phyloP scores from a whole-genome alignment of 1,140 invertebrate genomes.

The Heliothis virescens region DNA sequence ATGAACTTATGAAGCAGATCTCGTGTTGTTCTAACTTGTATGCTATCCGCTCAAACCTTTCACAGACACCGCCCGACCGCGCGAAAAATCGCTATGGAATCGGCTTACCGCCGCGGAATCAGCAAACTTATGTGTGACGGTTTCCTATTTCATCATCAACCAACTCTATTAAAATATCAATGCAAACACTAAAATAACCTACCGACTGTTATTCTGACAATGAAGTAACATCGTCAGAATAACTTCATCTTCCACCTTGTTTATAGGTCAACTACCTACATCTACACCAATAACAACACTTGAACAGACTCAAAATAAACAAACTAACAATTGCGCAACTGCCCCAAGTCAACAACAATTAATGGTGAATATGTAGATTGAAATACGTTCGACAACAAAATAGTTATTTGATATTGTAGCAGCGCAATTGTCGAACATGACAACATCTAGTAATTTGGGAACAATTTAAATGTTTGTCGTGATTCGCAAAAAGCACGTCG shows the following conservation, averaged over 20 bases:
- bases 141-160: too few species aligned
- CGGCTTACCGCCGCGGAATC: too few species aligned
- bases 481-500: constrained; percentile 44
- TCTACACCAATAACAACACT: background rate
- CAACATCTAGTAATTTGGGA: constrained; percentile 43
- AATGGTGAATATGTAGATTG: constrained; percentile 19
- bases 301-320: constrained; percentile 12
- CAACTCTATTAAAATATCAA: background rate
- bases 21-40: too few species aligned
- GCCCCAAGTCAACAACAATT: constrained; percentile 21
- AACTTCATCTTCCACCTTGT: background rate
- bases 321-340: constrained; percentile 10
- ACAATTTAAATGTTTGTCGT: constrained; percentile 53
- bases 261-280: background rate
- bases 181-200: too few species aligned
- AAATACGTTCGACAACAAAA: constrained; percentile 35
- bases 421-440: constrained; percentile 7
- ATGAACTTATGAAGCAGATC: too few species aligned
- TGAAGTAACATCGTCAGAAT: too few species aligned
- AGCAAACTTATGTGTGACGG: too few species aligned
- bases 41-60: too few species aligned
- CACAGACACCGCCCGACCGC: too few species aligned
- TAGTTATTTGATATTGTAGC: constrained; percentile 40
- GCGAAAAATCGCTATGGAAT: too few species aligned
- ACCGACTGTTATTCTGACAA: too few species aligned